Percentiles rank a stretch among this genome's conserved stretches.
Evolutionary conservation across 1,140 invertebrate species (phyloP).

Genomic region (Drosophila leontia): DNA sequence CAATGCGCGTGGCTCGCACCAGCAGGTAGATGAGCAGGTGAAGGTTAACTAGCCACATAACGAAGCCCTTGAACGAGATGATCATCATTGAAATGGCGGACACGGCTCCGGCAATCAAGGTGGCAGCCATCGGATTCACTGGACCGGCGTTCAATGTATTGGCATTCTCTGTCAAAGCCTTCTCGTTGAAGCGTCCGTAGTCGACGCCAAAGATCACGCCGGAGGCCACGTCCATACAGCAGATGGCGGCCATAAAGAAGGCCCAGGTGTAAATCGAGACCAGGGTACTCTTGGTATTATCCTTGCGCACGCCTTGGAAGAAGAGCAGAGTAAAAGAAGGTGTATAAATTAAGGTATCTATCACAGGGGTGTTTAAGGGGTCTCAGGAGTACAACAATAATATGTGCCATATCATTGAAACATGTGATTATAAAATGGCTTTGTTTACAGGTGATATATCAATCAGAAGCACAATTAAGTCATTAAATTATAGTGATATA

Average conservation of each 20-base stretch:
- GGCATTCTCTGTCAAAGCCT: slow-evolving; percentile 52
- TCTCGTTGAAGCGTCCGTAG: slow-evolving; percentile 56
- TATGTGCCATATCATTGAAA: not conserved
- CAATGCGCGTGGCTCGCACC: slow-evolving; percentile 54
- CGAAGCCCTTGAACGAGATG: slow-evolving; percentile 80
- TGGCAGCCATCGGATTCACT: slow-evolving; percentile 46
- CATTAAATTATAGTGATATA: slow-evolving; percentile 5
- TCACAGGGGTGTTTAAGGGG: not conserved
- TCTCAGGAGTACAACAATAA: not conserved
- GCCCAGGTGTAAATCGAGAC: slow-evolving; percentile 67
- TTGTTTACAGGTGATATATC: slow-evolving; percentile 24
- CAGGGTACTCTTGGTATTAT: slow-evolving; percentile 50
- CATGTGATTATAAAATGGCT: slow-evolving; percentile 23
- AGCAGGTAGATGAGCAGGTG: slow-evolving; percentile 59
- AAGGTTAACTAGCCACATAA: slow-evolving; percentile 79
- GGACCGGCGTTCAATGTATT: slow-evolving; percentile 39
- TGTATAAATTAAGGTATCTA: slow-evolving; percentile 3
- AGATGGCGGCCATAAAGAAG: slow-evolving; percentile 62
- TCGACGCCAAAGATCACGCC: slow-evolving; percentile 81
- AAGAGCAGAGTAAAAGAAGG: not conserved
- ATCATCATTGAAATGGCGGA: slow-evolving; percentile 79
- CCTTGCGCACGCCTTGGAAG: slow-evolving; percentile 64
- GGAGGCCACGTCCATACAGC: slow-evolving; percentile 75
- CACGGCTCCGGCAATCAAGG: slow-evolving; percentile 62
- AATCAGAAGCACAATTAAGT: slow-evolving; percentile 24